These are phyloP conservation scores for Microtus richardsoni DNA, from an alignment of 2,113 vertebrate species.

Conservation along the genomic window DNA sequence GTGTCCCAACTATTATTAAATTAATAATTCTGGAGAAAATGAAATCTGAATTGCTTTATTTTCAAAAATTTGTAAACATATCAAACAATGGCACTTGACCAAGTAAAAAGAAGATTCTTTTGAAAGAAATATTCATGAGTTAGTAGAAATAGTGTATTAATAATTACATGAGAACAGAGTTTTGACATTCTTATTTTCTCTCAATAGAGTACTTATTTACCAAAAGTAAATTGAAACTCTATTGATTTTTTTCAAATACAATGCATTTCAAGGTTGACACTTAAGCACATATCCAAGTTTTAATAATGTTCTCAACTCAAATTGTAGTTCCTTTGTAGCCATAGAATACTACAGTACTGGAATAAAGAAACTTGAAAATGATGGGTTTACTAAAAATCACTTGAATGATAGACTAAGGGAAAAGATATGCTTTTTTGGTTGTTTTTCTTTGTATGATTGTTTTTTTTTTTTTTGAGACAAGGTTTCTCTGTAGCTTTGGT, in stretches of 20 bases:
- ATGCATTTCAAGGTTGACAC: constrained; percentile 82
- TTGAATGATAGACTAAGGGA: background rate
- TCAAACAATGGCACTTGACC: background rate
- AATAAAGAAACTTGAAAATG: background rate
- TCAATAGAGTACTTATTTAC: constrained; percentile 78
- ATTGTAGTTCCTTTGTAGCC: constrained; percentile 48
- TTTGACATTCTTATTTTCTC: constrained; percentile 71
- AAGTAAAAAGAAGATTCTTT: background rate
- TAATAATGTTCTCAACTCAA: constrained; percentile 80
- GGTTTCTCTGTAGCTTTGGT: too few relatives aligned
- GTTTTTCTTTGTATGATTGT: too few relatives aligned
- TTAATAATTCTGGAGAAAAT: background rate
- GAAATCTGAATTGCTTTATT: background rate
- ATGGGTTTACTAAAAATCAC: background rate
- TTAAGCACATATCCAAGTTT: constrained; percentile 80
- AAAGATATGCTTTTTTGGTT: background rate
- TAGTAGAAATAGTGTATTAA: constrained; percentile 40
- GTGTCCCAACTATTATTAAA: background rate
- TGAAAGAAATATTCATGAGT: background rate
- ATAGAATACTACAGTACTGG: background rate
- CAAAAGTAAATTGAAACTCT: constrained; percentile 82
- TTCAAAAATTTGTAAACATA: background rate
- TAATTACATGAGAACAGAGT: constrained; percentile 28
- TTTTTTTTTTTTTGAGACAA: too few relatives aligned
- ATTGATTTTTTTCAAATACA: constrained; percentile 77